phyloP scores from a whole-genome alignment of 2,113 vertebrate species.

The Orthonyx spaldingii region DNA sequence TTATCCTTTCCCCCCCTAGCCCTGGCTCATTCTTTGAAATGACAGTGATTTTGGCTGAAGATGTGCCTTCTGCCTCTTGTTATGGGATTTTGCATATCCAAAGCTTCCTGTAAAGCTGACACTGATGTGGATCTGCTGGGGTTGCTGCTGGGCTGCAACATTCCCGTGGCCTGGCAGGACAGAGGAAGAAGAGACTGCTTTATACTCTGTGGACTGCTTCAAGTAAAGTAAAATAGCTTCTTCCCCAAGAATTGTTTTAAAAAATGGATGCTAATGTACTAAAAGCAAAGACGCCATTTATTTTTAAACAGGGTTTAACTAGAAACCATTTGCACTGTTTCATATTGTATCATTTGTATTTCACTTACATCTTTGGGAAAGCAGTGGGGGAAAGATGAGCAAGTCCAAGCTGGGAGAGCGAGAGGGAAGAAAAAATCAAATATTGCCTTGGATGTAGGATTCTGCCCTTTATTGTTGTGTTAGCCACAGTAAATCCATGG shows the following conservation, averaged over 20 bases:
- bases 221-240: not conserved
- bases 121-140: not conserved
- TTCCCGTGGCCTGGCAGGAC: not conserved
- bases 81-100: not conserved
- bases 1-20: not conserved
- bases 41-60: not conserved
- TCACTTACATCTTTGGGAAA: not conserved
- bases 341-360: not conserved
- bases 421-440: not conserved
- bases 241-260: not conserved
- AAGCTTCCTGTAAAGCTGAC: not conserved
- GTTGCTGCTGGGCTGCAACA: not conserved
- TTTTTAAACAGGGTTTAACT: not conserved
- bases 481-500: not conserved
- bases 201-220: not conserved
- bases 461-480: not conserved
- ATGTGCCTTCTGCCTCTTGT: not conserved
- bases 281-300: not conserved
- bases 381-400: not conserved
- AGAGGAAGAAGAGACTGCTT: not conserved
- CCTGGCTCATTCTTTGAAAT: not conserved
- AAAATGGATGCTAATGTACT: not conserved
- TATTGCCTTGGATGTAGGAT: rapidly evolving
- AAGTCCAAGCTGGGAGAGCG: not conserved
- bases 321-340: not conserved